A percentile compares a stretch with the other conserved stretches of the same genome.
These are phyloP conservation scores for Anthopleura sola DNA, from an alignment of 64 coral and sea anemone species.

Conservation along the genomic window DNA sequence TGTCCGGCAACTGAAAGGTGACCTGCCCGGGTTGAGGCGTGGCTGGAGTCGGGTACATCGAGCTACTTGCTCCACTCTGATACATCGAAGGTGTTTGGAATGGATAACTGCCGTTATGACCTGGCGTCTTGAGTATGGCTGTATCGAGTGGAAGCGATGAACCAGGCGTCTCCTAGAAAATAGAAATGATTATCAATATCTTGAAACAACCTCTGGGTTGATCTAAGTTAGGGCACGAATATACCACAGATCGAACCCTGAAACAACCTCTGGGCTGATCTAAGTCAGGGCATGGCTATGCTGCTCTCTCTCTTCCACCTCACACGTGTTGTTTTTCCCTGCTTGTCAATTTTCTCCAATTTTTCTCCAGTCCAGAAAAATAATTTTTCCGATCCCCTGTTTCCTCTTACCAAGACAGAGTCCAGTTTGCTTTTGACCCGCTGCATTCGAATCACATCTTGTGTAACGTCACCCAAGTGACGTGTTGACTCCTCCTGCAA, in stretches of 20 bases:
- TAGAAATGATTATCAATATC: not conserved
- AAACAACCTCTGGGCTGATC: too few relatives aligned
- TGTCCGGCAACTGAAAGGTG: conserved; percentile 54
- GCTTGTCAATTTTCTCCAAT: not conserved
- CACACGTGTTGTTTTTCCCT: too few relatives aligned
- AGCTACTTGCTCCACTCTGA: not conserved
- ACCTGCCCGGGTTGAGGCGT: conserved; percentile 25
- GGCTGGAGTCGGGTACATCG: not conserved
- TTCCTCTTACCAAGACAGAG: conserved; percentile 80
- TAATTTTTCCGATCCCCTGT: too few relatives aligned
- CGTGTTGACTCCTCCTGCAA: conserved; percentile 25
- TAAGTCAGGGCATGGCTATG: too few relatives aligned
- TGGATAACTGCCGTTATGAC: conserved; percentile 27
- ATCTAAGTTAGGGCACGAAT: too few relatives aligned
- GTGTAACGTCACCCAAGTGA: conserved; percentile 52
- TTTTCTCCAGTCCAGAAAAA: not conserved
- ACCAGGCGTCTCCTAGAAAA: conserved; percentile 51
- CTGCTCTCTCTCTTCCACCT: too few relatives aligned
- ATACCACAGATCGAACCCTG: too few relatives aligned
- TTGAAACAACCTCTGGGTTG: too few relatives aligned
- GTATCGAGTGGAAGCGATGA: conserved; percentile 52
- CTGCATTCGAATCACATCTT: conserved; percentile 68
- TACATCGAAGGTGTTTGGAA: conserved; percentile 58
- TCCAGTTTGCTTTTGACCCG: conserved; percentile 83
- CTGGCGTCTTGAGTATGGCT: conserved; percentile 63